Conservation (phyloP, 1,140 invertebrate genomes). For the Scaptomyza pallida region DNA sequence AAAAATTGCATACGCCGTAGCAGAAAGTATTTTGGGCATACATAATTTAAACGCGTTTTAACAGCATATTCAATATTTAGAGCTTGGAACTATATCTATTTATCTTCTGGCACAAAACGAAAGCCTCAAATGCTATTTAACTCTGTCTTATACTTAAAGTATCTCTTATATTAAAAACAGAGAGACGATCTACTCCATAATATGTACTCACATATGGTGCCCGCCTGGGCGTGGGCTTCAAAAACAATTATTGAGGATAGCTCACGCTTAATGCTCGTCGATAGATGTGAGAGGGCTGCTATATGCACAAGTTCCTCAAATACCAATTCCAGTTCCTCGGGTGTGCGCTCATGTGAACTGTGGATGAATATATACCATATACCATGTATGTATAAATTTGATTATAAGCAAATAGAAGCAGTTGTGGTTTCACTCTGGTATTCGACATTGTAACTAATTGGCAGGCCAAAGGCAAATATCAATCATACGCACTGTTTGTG, state of each 20-base stretch:
- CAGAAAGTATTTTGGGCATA: background rate
- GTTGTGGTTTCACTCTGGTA: constrained; percentile 13
- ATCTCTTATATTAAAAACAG: too few species aligned
- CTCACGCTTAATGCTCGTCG: constrained; percentile 93
- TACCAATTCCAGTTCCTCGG: constrained; percentile 92
- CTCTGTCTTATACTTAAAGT: too few species aligned
- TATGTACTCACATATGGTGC: constrained; percentile 89
- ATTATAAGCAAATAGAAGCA: constrained; percentile 33
- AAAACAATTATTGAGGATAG: constrained; percentile 92
- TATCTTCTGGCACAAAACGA: too few species aligned
- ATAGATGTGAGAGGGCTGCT: constrained; percentile 92
- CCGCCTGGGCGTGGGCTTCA: constrained; percentile 91
- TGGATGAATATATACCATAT: background rate
- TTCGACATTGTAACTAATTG: constrained; percentile 23
- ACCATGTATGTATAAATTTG: constrained; percentile 16
- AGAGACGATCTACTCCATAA: too few species aligned
- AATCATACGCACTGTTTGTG: constrained; percentile 36
- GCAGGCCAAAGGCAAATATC: constrained; percentile 20
- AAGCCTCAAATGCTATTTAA: too few species aligned
- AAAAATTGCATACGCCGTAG: constrained; percentile 3
- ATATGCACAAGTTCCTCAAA: constrained; percentile 94
- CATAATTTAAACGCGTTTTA: too few species aligned
- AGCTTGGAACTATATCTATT: too few species aligned
- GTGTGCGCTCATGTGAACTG: constrained; percentile 90
- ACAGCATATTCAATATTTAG: too few species aligned